phyloP scores from a whole-genome alignment of 2,797 vertebrate species.

The Prionace glauca region DNA sequence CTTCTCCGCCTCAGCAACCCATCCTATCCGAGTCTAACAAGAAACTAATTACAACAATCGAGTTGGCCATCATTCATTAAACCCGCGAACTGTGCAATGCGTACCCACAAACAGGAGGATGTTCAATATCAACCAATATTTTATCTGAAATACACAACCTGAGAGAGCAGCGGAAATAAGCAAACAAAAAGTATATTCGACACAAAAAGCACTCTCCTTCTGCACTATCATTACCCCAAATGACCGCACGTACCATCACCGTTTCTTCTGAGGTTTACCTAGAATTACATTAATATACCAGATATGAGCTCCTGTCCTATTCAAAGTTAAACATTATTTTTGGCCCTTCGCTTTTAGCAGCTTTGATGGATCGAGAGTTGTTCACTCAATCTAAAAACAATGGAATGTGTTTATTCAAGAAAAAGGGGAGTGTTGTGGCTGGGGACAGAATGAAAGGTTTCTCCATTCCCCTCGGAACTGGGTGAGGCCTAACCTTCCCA shows the following conservation, averaged over 20 bases:
- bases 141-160: background rate
- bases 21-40: background rate
- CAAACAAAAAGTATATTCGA: background rate
- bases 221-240: background rate
- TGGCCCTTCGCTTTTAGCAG: background rate
- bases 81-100: background rate
- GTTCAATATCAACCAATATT: background rate
- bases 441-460: background rate
- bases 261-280: background rate
- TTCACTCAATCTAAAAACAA: background rate
- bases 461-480: background rate
- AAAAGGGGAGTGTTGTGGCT: background rate
- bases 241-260: background rate
- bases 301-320: background rate
- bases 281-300: background rate
- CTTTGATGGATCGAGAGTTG: background rate
- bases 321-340: background rate
- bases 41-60: background rate
- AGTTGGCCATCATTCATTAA: background rate
- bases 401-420: background rate
- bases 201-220: background rate
- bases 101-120: background rate
- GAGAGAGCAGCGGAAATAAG: background rate
- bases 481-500: too few species aligned
- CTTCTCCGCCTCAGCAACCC: background rate